These are phyloP conservation scores for Crotalus helleri DNA, from an alignment of 2,113 vertebrate genomes.

Conservation along the genomic window DNA sequence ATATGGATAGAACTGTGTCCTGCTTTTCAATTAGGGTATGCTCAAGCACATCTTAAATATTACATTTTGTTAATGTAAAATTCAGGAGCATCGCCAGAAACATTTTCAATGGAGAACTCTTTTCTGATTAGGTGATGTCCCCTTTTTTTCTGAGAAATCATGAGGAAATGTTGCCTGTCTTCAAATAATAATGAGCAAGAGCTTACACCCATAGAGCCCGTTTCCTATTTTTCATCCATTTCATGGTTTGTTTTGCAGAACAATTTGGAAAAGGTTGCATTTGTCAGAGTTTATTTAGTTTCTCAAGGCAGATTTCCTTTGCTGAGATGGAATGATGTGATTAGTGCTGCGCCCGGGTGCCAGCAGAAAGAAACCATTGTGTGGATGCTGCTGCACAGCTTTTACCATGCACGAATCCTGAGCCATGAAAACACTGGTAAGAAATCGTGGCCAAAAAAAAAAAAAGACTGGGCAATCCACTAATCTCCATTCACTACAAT, in stretches of 20 bases:
- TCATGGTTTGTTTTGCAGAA: constrained; percentile 68
- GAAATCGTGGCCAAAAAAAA: not conserved
- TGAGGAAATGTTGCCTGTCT: not conserved
- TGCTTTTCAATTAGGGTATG: not conserved
- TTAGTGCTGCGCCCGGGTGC: constrained; percentile 64
- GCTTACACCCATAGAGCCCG: not conserved
- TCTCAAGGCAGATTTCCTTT: constrained; percentile 86
- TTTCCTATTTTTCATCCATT: not conserved
- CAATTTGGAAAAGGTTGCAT: constrained; percentile 81
- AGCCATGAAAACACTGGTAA: constrained; percentile 83
- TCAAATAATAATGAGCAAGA: not conserved
- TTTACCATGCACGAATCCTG: constrained; percentile 84
- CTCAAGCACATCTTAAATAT: not conserved
- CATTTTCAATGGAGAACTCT: not conserved
- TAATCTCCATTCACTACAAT: not conserved
- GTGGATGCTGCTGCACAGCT: constrained; percentile 83
- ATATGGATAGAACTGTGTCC: not conserved
- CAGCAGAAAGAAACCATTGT: constrained; percentile 65
- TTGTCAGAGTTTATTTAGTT: constrained; percentile 78
- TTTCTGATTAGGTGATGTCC: not conserved
- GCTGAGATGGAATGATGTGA: constrained; percentile 74
- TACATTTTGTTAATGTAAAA: not conserved
- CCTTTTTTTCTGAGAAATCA: not conserved
- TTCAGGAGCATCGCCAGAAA: not conserved
- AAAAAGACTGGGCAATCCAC: accelerated